Evolutionary conservation across 2,888 invertebrate species (phyloP), one percentile per base, ranked within the genome.

Genomic region (Drosophila prostipennis): DNA sequence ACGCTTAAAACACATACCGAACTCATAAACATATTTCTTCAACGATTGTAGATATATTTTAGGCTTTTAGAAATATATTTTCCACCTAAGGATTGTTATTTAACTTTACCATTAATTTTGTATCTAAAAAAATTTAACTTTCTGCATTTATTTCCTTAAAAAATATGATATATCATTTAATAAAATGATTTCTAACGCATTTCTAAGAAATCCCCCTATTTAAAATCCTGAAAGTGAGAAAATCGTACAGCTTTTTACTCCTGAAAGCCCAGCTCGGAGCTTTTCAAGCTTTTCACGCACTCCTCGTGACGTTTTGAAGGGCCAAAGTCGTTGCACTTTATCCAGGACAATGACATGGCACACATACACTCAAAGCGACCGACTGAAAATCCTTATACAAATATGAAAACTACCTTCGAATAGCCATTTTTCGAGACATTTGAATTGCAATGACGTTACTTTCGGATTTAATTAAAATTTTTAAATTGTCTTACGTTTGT

Each of bases 321-420:
- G 53, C 43, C 59, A 58, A 67, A 70, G 79, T 77, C 81, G 69
- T 71, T 81, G 79, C 72, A 79, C 81, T 75, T 57, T 56, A 68
- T 72, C 45, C 81, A 79, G 79, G 81, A 79, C 81, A 79, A 68
- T 81, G 81, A 79, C 81, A 72, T 46, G 19, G 14, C 56, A 60
- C 51, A 70, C 46, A 54, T 46, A 57, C 42, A 37, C 37, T 36
- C n/a, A 32, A 16, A 16, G 19, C 16, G 16, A 40, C 8, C 34
- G 19, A 34, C 51, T 36, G 19, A n/a, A 26, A 45, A n/a, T 46
- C 29, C 45, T 14, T 37, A n/a, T 16, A 19, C 39, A 43, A 46
- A 34, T 8, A 52, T 51, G 11, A 13, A 14, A 37, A 46, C 7
- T 34, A 32, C 64, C 64, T 23, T 45, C 43, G 6, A 37, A 11